A percentile compares a stretch with the other conserved stretches of the same genome.
These are phyloP conservation scores for Chiroxiphia lanceolata DNA, from an alignment of 2,797 vertebrate genomes.

Conservation along the genomic window DNA sequence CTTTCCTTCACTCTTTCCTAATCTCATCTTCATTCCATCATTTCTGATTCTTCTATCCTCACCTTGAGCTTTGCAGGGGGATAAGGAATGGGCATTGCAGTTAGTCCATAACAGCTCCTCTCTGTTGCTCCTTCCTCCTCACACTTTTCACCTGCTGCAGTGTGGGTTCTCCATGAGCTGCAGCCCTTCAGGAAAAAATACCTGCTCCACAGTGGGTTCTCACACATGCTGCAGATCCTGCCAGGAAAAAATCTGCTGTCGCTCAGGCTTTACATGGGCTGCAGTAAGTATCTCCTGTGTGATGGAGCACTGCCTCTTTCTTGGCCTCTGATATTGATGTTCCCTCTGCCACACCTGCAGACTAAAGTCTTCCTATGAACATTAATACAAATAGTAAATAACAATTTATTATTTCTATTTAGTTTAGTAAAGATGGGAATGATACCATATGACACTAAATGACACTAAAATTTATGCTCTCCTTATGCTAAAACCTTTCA, in stretches of 20 bases:
- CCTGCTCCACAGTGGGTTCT: neutral
- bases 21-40: neutral
- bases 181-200: neutral
- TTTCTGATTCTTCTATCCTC: neutral
- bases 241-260: neutral
- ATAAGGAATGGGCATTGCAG: neutral
- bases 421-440: neutral
- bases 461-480: neutral
- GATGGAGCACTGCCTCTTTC: neutral
- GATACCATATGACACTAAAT: neutral
- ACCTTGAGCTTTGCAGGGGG: neutral
- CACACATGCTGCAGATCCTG: neutral
- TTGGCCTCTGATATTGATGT: neutral
- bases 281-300: neutral
- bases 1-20: neutral
- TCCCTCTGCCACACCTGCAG: neutral
- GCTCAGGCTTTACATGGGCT: neutral
- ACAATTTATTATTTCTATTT: neutral
- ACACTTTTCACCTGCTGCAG: rapidly evolving
- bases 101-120: too few relatives aligned
- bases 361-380: neutral
- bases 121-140: neutral
- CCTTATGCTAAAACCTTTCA: neutral
- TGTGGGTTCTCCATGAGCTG: neutral
- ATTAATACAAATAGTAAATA: neutral